phyloP scores from a whole-genome alignment of 1,140 invertebrate genomes.

The Parapsyche elsis region DNA sequence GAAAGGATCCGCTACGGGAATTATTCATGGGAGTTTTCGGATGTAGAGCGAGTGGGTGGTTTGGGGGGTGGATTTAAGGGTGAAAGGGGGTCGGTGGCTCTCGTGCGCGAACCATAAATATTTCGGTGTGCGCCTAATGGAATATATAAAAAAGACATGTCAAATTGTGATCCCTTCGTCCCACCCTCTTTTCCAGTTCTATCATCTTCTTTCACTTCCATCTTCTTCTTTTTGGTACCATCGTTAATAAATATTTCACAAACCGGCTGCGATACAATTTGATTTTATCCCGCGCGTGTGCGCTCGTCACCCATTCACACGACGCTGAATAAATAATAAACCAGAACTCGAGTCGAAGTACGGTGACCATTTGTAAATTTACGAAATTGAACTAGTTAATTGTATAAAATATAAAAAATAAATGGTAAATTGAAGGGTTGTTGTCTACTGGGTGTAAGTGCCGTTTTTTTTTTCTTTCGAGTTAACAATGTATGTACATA shows the following conservation, averaged over 20 bases:
- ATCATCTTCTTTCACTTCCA: neutral
- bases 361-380: neutral
- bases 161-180: slow-evolving; percentile 30
- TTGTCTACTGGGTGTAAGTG: no score
- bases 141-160: slow-evolving; percentile 37
- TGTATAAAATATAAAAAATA: no score
- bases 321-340: slow-evolving; percentile 28
- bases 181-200: neutral
- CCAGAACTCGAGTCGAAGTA: neutral
- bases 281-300: slow-evolving; percentile 20
- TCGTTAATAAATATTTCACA: slow-evolving; percentile 43
- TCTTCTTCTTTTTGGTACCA: neutral
- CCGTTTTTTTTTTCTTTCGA: no score
- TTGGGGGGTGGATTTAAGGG: neutral
- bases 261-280: slow-evolving; percentile 32
- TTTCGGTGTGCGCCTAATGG: slow-evolving; percentile 32
- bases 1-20: slow-evolving; percentile 16
- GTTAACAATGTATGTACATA: no score
- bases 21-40: slow-evolving; percentile 3
- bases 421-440: no score
- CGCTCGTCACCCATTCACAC: slow-evolving; percentile 33
- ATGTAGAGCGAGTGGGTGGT: neutral
- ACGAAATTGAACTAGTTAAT: no score
- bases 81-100: neutral
- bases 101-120: slow-evolving; percentile 33